Percentiles rank a stretch among this genome's conserved stretches.
These are phyloP conservation scores for Drosophila tani DNA, from an alignment of 1,140 invertebrate species.

Conservation along the genomic window DNA sequence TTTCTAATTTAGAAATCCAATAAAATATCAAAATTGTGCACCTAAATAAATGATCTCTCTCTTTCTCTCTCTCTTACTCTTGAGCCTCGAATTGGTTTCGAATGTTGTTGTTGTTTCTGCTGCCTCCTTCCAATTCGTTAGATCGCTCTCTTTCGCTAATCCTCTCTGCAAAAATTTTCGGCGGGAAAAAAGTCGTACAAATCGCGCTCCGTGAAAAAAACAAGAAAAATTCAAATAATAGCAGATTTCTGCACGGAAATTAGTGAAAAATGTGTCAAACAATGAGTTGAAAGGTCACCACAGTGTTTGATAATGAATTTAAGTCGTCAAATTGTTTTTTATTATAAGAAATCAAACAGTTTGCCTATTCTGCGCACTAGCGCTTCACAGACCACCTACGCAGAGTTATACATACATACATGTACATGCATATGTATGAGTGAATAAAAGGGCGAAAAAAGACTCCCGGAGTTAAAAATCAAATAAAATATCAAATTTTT, in stretches of 20 bases:
- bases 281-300: background rate
- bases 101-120: too few species aligned
- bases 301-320: background rate
- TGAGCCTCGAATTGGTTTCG: background rate
- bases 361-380: background rate
- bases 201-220: background rate
- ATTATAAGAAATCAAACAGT: background rate
- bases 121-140: background rate
- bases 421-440: background rate
- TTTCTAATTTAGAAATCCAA: too few species aligned
- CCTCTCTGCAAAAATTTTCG: background rate
- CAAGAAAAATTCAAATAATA: background rate
- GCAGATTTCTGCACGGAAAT: background rate
- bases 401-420: background rate
- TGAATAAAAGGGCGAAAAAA: background rate
- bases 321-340: too few species aligned
- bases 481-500: too few species aligned
- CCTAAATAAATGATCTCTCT: too few species aligned
- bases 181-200: background rate
- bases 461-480: too few species aligned
- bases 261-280: background rate
- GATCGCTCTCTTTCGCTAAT: background rate
- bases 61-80: background rate
- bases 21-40: too few species aligned
- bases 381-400: background rate